A percentile compares a stretch with the other conserved stretches of the same genome.
Conservation (phyloP, 2,888 invertebrate species). For the Meandrusa payeni region DNA sequence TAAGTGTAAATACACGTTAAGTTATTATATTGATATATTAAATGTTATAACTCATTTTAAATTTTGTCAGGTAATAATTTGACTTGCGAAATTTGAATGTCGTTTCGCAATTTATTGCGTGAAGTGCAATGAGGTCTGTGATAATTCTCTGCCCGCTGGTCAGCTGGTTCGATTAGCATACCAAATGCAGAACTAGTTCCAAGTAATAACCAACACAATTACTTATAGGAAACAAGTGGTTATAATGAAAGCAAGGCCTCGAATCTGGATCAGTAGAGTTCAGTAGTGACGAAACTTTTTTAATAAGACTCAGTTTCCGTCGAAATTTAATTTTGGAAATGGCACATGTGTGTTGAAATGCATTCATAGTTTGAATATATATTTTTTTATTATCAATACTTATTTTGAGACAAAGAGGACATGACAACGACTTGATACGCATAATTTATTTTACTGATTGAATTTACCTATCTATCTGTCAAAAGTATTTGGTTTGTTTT, state of each 20-base stretch:
- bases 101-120: neutral
- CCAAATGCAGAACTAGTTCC: constrained; percentile 20
- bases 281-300: constrained; percentile 21
- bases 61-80: too few relatives aligned
- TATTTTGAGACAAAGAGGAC: too few relatives aligned
- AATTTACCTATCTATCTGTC: too few relatives aligned
- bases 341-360: constrained; percentile 10
- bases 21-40: too few relatives aligned
- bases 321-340: constrained; percentile 15
- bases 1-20: too few relatives aligned
- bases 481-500: too few relatives aligned
- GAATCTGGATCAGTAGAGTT: constrained; percentile 8
- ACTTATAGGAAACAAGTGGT: constrained; percentile 13
- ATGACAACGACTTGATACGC: too few relatives aligned
- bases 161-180: constrained; percentile 16
- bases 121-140: constrained; percentile 3
- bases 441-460: too few relatives aligned
- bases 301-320: constrained; percentile 10
- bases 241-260: constrained; percentile 20
- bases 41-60: too few relatives aligned
- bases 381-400: too few relatives aligned
- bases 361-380: neutral
- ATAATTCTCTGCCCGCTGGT: constrained; percentile 5
- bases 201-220: constrained; percentile 11
- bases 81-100: neutral